Evolutionary conservation across 2,113 vertebrate species (phyloP), one percentile per base, ranked within the genome.

Genomic region (Machaerirhynchus nigripectus): DNA sequence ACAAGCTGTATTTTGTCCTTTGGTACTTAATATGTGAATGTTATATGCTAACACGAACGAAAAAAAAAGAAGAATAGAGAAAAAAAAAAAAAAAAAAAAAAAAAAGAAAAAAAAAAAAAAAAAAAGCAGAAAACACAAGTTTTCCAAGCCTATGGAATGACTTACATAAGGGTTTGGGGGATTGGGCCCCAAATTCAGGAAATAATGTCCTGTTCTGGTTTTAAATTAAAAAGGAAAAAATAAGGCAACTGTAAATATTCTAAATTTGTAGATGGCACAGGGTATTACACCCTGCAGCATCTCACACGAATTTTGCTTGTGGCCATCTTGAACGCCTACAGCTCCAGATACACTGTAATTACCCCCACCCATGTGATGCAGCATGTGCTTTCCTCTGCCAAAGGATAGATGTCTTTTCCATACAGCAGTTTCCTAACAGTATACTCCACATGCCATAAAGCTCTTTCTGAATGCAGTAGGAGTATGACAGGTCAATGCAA

Each of bases 291-390:
- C 35, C 42, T 92, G 53, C 79, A 94, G 64, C 4, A 3, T 71
- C 79, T 84, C 79, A 42, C 68, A 84, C 10, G 16, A 64, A 27
- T 93, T 84, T 71, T 90, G 68, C 42, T 90, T 92, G 85, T 96
- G 96, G 73, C 90, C 90, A 87, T 89, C 79, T 84, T 78, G 92
- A 90, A 84, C 2, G 40, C 85, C 95, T 92, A 47, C 95, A 83
- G 63, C 71, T 90, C 82, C 82, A 78, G 86, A 93, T 71, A 81
- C 40, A 11, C 89, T 94, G 44, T 90, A 95, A 96, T 96, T 96
- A 95, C 50, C 69, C 73, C 60, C 50, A 5, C 56, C 85, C 85
- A 78, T n/a, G 88, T 92, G 95, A 93, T 90, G 67, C 64, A 60
- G 83, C n/a, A 2, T 88, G 73, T 67, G 69, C 73, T 78, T 89